Percentiles rank a stretch among this genome's conserved stretches.
Evolutionary conservation across 2,888 invertebrate genomes (phyloP).

Genomic region (Tineola bisselliella): DNA sequence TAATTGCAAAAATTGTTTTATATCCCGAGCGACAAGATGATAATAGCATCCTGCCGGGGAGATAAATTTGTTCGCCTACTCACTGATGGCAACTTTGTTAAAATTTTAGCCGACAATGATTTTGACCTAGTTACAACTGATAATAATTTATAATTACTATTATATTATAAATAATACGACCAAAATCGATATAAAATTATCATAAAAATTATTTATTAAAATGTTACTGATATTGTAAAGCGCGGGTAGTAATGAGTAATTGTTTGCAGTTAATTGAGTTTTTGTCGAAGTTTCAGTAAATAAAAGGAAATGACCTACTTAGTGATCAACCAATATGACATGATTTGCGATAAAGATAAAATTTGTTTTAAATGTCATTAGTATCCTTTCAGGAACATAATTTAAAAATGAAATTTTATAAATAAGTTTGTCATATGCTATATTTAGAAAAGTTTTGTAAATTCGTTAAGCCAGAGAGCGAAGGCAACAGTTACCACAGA

Average conservation of each 20-base stretch:
- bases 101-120: constrained; percentile 47
- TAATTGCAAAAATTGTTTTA: constrained; percentile 63
- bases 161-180: background rate
- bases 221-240: background rate
- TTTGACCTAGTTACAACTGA: constrained; percentile 50
- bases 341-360: background rate
- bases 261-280: background rate
- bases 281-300: constrained; percentile 11
- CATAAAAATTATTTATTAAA: too few relatives aligned
- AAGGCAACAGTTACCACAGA: too few relatives aligned
- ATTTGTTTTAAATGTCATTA: background rate
- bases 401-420: too few relatives aligned
- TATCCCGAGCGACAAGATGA: constrained; percentile 60
- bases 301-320: constrained; percentile 14
- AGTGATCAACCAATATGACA: background rate
- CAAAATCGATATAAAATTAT: too few relatives aligned
- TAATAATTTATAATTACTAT: constrained; percentile 13
- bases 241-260: constrained; percentile 11
- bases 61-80: constrained; percentile 41
- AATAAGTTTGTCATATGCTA: too few relatives aligned
- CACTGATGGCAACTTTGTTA: constrained; percentile 16
- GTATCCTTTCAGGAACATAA: background rate
- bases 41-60: constrained; percentile 52
- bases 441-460: too few relatives aligned
- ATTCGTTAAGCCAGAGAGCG: too few relatives aligned